Percentiles rank a stretch among this genome's conserved stretches.
These are phyloP conservation scores for Meta bourneti DNA, from an alignment of 2,888 invertebrate genomes.

Conservation along the genomic window DNA sequence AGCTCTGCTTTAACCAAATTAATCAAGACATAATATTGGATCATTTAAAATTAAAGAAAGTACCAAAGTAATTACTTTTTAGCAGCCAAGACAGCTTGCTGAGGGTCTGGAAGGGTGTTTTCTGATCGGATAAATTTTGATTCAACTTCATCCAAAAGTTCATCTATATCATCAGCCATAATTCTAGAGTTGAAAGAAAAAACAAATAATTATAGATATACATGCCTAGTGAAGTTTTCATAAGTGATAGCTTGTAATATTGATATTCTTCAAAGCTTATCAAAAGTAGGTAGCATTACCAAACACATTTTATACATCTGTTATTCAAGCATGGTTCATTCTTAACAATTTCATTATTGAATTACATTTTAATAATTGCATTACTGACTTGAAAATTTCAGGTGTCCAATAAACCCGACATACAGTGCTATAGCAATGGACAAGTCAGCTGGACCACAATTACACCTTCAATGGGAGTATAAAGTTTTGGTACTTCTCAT, in stretches of 20 bases:
- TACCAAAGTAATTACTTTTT: conserved; percentile 34
- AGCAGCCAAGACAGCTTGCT: conserved; percentile 18
- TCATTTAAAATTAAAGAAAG: not conserved
- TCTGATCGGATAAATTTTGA: conserved; percentile 60
- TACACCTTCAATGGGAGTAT: too few relatives aligned
- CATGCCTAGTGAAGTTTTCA: not conserved
- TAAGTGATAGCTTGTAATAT: not conserved
- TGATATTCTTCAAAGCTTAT: not conserved
- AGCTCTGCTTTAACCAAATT: too few relatives aligned
- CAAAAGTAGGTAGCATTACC: not conserved
- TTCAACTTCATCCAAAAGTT: conserved; percentile 73
- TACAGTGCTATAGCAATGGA: too few relatives aligned
- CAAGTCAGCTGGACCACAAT: too few relatives aligned
- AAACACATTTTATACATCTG: not conserved
- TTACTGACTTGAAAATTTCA: too few relatives aligned
- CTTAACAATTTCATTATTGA: not conserved
- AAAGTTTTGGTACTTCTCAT: too few relatives aligned
- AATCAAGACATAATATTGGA: too few relatives aligned
- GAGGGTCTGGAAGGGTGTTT: conserved; percentile 36
- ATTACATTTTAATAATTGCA: not conserved
- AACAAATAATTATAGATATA: not conserved
- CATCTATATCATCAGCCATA: conserved; percentile 76
- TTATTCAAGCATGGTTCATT: not conserved
- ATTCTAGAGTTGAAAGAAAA: conserved; percentile 16
- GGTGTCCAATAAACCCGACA: too few relatives aligned